A percentile compares a stretch with the other conserved stretches of the same genome.
phyloP scores from a whole-genome alignment of 2,113 vertebrate species.

The Anarhynchus alexandrinus region DNA sequence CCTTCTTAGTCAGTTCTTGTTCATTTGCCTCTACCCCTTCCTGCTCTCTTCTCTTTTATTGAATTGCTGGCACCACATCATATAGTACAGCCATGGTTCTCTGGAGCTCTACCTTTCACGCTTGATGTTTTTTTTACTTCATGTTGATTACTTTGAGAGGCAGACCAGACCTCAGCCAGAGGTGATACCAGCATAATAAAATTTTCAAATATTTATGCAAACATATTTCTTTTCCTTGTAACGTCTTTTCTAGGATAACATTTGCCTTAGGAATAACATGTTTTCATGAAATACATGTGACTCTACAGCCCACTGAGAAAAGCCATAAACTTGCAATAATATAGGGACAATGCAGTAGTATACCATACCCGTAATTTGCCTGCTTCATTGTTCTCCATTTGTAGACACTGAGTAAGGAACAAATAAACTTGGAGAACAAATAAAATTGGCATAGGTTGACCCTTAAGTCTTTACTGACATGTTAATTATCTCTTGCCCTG shows the following conservation, averaged over 20 bases:
- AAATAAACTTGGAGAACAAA: background rate
- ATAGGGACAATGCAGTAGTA: background rate
- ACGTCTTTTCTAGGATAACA: background rate
- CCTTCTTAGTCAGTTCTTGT: background rate
- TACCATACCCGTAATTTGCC: background rate
- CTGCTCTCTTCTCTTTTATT: background rate
- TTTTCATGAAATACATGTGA: background rate
- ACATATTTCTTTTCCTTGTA: background rate
- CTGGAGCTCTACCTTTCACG: background rate
- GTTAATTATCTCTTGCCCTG: background rate
- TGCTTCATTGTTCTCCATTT: background rate
- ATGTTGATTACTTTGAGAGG: background rate
- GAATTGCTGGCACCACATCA: background rate
- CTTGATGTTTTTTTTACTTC: background rate
- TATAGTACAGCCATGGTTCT: background rate
- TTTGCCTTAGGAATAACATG: background rate
- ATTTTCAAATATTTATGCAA: background rate
- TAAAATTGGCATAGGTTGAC: background rate
- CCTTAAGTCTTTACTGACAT: background rate
- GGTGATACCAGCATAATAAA: background rate
- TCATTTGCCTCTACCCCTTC: background rate
- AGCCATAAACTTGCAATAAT: background rate
- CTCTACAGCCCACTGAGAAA: background rate
- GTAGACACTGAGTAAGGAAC: background rate
- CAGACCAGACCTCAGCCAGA: background rate